phyloP scores from a whole-genome alignment of 2,797 vertebrate genomes.

The Gadopsis marmoratus region DNA sequence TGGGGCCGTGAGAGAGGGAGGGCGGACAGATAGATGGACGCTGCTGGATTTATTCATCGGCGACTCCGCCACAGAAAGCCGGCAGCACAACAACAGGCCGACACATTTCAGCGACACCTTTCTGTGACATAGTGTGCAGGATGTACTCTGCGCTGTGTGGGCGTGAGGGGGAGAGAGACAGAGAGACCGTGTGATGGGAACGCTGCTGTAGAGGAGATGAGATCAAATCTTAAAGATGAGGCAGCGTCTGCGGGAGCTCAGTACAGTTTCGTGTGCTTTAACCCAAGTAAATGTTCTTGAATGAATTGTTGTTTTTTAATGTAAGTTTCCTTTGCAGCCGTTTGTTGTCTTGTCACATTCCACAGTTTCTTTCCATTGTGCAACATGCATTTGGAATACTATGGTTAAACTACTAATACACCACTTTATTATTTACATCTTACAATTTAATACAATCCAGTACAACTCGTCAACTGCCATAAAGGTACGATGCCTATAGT shows the following conservation, averaged over 20 bases:
- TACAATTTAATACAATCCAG: neutral
- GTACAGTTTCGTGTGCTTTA: neutral
- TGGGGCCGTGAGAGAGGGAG: neutral
- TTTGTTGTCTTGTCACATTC: too few species aligned
- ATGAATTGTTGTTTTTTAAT: too few species aligned
- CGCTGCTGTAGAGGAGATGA: neutral
- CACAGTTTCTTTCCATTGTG: too few species aligned
- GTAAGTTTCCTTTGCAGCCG: neutral
- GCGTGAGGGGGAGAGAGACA: constrained; percentile 4
- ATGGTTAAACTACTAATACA: too few species aligned
- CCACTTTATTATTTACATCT: too few species aligned
- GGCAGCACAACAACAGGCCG: constrained; percentile 41
- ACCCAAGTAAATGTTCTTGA: too few species aligned
- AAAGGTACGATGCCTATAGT: neutral
- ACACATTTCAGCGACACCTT: constrained; percentile 60
- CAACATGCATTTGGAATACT: neutral
- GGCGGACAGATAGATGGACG: constrained; percentile 4
- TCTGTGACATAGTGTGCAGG: constrained; percentile 47
- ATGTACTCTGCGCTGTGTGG: constrained; percentile 29
- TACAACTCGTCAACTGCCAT: neutral
- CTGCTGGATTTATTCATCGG: constrained; percentile 37
- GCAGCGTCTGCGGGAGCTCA: neutral
- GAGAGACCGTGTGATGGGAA: constrained; percentile 1
- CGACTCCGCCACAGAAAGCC: constrained; percentile 53
- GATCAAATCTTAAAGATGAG: neutral